phyloP scores from a whole-genome alignment of 2,113 vertebrate genomes.

The Ammodytes dubius region DNA sequence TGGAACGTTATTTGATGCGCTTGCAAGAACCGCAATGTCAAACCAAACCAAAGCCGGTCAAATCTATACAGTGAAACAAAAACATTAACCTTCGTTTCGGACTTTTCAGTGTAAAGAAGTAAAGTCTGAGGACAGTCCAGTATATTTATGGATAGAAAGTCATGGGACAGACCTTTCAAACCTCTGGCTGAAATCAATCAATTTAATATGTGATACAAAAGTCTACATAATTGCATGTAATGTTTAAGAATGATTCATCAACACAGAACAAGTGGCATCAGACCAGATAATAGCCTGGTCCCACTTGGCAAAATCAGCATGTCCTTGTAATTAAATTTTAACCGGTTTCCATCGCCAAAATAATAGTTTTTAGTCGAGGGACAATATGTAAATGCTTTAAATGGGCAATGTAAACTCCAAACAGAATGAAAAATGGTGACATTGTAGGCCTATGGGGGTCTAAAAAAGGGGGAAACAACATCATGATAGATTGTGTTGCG shows the following conservation, averaged over 20 bases:
- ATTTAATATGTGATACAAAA: neutral
- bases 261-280: neutral
- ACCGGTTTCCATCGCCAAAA: neutral
- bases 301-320: neutral
- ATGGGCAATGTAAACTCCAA: slow-evolving; percentile 44
- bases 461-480: slow-evolving; percentile 11
- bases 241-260: neutral
- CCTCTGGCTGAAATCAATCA: neutral
- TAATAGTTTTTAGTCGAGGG: neutral
- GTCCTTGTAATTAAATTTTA: neutral
- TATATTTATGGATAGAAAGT: neutral
- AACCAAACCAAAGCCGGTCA: too few relatives aligned
- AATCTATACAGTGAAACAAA: too few relatives aligned
- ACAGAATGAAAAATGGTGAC: slow-evolving; percentile 18
- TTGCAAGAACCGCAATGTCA: too few relatives aligned
- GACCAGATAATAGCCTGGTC: neutral
- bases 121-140: neutral
- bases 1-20: too few relatives aligned
- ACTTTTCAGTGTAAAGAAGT: too few relatives aligned
- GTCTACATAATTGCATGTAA: neutral
- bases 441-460: neutral
- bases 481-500: slow-evolving; percentile 29
- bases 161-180: neutral
- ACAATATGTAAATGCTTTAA: slow-evolving; percentile 48
- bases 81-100: too few relatives aligned